Evolutionary conservation across 2,113 vertebrate species (phyloP).

Genomic region (Muntiacus muntjak): DNA sequence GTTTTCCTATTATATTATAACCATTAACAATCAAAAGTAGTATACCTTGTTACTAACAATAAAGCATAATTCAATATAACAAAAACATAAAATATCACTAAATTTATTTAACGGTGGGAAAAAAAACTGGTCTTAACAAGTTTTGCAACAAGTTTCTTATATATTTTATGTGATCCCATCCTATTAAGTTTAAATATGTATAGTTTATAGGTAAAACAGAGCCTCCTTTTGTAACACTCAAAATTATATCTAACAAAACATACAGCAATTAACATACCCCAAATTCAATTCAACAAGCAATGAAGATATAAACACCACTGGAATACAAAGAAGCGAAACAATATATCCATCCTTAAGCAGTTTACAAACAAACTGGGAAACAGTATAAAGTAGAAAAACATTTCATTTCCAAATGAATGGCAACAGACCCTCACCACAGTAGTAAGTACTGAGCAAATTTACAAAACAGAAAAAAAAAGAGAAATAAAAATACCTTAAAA

Average conservation of each 20-base stretch:
- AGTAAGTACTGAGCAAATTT: neutral
- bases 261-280: neutral
- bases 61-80: slow-evolving; percentile 33
- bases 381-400: neutral
- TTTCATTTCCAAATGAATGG: neutral
- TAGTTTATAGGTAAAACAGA: neutral
- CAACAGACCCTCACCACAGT: neutral
- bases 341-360: neutral
- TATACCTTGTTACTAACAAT: neutral
- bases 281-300: slow-evolving; percentile 4
- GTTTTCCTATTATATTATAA: neutral
- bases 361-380: neutral
- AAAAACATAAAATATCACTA: slow-evolving; percentile 41
- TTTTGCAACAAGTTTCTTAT: slow-evolving; percentile 19
- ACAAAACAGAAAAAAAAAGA: neutral
- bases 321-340: slow-evolving; percentile 1
- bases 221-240: neutral
- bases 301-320: neutral
- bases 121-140: neutral
- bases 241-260: slow-evolving; percentile 30
- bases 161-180: neutral
- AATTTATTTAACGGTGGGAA: neutral
- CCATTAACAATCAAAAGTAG: neutral
- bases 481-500: neutral
- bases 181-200: neutral